Conservation (phyloP, 2,888 invertebrate genomes). For the Enoplolaimus lenunculus region DNA sequence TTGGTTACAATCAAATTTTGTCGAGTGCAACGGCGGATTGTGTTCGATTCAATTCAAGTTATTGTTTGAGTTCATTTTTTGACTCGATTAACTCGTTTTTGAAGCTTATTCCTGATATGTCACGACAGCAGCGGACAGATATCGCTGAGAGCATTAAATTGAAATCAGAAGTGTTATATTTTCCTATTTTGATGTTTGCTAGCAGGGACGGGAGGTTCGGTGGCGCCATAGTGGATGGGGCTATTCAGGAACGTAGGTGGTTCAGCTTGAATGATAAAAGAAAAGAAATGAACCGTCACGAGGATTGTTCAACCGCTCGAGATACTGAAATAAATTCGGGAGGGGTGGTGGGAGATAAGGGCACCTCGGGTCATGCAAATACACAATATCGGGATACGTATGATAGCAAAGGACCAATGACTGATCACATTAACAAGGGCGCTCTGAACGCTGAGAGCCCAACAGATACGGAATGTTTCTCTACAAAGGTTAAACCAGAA, state of each 20-base stretch:
- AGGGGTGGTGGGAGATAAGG: no score
- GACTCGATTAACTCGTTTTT: background rate
- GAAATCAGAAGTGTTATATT: conserved; percentile 13
- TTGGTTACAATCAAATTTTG: conserved; percentile 55
- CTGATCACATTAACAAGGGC: background rate
- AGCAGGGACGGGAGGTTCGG: no score
- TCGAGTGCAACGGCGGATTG: conserved; percentile 4
- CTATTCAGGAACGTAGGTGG: no score
- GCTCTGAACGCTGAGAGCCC: background rate
- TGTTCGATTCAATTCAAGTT: background rate
- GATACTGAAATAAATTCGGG: no score
- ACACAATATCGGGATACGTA: background rate
- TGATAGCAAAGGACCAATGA: no score
- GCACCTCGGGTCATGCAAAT: no score
- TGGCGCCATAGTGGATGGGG: no score
- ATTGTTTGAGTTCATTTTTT: background rate
- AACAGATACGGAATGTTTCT: background rate
- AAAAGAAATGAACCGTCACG: no score
- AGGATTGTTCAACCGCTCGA: no score
- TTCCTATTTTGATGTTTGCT: background rate
- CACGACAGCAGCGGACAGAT: background rate
- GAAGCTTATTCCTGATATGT: conserved; percentile 1
- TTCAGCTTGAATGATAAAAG: no score
- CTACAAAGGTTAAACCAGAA: background rate
- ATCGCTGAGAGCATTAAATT: background rate